Conservation (phyloP, 2,797 vertebrate genomes). For the Smutsia gigantea region DNA sequence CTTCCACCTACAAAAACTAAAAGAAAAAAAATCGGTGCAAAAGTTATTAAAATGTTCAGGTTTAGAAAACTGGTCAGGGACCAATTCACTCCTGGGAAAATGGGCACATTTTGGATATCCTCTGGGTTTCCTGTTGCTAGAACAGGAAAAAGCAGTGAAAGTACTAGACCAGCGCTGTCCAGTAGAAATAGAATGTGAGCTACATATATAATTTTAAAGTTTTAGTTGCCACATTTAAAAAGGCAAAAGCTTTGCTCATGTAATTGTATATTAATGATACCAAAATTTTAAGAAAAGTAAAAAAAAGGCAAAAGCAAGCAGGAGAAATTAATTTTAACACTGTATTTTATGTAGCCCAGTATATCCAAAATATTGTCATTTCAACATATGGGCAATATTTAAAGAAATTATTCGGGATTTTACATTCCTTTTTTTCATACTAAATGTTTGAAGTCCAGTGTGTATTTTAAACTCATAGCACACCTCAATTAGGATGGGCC, state of each 20-base stretch:
- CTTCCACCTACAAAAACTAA: background rate
- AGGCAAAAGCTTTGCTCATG: background rate
- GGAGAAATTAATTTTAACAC: background rate
- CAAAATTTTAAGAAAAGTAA: no score
- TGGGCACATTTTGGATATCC: background rate
- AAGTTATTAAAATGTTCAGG: background rate
- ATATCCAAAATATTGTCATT: background rate
- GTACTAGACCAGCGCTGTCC: background rate
- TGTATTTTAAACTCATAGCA: background rate
- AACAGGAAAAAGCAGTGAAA: background rate
- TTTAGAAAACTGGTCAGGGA: background rate
- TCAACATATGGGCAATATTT: background rate
- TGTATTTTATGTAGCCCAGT: background rate
- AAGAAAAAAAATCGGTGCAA: background rate
- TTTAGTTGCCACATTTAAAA: background rate
- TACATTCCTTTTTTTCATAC: background rate
- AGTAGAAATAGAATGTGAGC: background rate
- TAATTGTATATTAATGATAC: no score
- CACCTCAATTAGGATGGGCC: background rate
- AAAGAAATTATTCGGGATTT: background rate
- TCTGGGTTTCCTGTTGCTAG: background rate
- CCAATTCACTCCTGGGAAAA: background rate
- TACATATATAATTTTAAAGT: background rate
- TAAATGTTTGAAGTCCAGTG: background rate
- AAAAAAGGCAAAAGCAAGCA: background rate